Percentiles rank a stretch among this genome's conserved stretches.
Conservation (phyloP, 1,140 invertebrate species). For the Camponotus pennsylvanicus region DNA sequence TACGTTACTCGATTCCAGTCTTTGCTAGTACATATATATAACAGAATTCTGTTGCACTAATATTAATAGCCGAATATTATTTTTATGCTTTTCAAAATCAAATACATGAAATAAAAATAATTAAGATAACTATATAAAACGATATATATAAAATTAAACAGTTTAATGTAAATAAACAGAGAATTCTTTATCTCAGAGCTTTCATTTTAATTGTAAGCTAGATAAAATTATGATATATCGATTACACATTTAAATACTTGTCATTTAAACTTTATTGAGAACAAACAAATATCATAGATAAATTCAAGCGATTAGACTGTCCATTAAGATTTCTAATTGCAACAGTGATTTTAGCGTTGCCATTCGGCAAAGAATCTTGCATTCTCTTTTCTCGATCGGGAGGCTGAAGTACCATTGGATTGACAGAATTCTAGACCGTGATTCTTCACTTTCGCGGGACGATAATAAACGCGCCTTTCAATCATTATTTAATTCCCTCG, state of each 20-base stretch:
- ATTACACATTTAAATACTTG: conserved; percentile 2
- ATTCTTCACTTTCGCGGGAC: conserved; percentile 61
- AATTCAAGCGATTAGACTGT: conserved; percentile 7
- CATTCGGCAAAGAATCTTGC: conserved; percentile 19
- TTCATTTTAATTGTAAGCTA: neutral
- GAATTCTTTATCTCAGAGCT: neutral
- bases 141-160: neutral
- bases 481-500: conserved; percentile 57
- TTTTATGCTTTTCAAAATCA: neutral
- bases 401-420: conserved; percentile 14
- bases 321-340: conserved; percentile 21
- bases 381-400: conserved; percentile 29
- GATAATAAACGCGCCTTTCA: conserved; percentile 61
- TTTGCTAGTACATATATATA: too few species aligned
- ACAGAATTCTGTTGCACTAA: neutral
- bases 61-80: neutral
- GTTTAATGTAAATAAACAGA: neutral
- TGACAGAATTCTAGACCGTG: conserved; percentile 62
- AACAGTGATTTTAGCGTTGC: conserved; percentile 35
- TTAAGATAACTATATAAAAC: neutral
- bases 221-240: neutral
- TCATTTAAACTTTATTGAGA: conserved; percentile 33
- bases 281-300: conserved; percentile 18
- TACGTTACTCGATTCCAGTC: neutral
- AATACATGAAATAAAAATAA: neutral